Conservation (phyloP, 1,140 invertebrate genomes). For the Diplogasteroides magnus region DNA sequence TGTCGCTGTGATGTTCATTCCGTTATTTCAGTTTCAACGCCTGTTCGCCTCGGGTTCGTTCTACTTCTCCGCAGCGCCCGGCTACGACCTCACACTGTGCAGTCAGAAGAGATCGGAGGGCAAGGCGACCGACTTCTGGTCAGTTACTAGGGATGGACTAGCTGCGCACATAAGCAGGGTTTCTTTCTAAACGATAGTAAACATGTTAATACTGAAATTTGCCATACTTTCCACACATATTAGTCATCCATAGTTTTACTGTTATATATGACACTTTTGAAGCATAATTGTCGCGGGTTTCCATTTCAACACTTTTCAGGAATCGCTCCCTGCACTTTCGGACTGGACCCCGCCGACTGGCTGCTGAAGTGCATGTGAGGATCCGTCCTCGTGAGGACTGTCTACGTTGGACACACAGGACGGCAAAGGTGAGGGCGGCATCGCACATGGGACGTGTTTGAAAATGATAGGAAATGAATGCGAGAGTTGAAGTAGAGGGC, state of each 20-base stretch:
- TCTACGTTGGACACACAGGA: constrained; percentile 52
- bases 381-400: constrained; percentile 34
- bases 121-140: constrained; percentile 33
- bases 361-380: constrained; percentile 50
- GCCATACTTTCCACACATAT: too few relatives aligned
- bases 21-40: constrained; percentile 46
- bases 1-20: constrained; percentile 1
- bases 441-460: too few relatives aligned
- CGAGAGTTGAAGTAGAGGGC: too few relatives aligned
- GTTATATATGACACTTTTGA: neutral
- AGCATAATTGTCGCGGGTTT: neutral
- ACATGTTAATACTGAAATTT: too few relatives aligned
- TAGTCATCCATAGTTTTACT: too few relatives aligned
- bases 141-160: constrained; percentile 16
- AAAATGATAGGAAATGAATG: too few relatives aligned
- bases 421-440: constrained; percentile 17
- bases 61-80: constrained; percentile 47
- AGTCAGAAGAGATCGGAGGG: constrained; percentile 35
- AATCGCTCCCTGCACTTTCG: constrained; percentile 48
- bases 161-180: too few relatives aligned
- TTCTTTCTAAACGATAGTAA: too few relatives aligned
- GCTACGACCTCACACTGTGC: constrained; percentile 46
- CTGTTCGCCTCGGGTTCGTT: constrained; percentile 53
- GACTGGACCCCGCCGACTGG: constrained; percentile 42
- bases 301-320: constrained; percentile 35